Percentiles rank a stretch among this genome's conserved stretches.
Evolutionary conservation across 2,797 vertebrate genomes (phyloP).

Genomic region (Halcyon leucocephala): DNA sequence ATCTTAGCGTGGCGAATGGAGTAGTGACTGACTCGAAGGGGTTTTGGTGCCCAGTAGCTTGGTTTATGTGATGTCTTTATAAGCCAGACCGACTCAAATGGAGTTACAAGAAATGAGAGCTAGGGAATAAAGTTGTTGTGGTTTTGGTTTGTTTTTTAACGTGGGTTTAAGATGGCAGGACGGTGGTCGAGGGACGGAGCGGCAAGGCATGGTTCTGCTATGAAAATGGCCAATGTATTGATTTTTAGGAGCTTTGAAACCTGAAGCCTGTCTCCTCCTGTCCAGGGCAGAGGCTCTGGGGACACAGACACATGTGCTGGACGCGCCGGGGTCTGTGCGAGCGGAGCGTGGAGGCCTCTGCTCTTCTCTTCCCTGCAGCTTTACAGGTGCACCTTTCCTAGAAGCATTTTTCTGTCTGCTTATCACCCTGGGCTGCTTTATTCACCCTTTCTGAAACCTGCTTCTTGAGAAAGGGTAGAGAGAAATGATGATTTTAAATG

Average conservation of each 20-base stretch:
- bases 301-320: fast-evolving
- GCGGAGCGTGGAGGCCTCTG: fast-evolving
- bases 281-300: background rate
- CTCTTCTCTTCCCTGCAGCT: background rate
- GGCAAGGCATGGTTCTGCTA: background rate
- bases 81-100: background rate
- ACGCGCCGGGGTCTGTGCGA: background rate
- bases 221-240: background rate
- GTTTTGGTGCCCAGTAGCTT: background rate
- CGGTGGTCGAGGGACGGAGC: background rate
- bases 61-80: background rate
- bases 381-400: background rate
- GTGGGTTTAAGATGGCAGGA: background rate
- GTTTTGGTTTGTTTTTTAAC: background rate
- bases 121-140: background rate
- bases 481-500: background rate
- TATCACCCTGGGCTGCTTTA: background rate
- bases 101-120: background rate
- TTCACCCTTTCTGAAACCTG: background rate
- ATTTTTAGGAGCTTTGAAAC: background rate
- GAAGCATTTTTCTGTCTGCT: background rate
- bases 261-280: background rate
- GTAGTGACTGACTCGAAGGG: fast-evolving
- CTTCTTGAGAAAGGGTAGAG: background rate
- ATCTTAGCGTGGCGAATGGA: background rate